Base-by-base conservation (phyloP, 1,140 invertebrate genomes). In the Steinernema feltiae region DNA sequence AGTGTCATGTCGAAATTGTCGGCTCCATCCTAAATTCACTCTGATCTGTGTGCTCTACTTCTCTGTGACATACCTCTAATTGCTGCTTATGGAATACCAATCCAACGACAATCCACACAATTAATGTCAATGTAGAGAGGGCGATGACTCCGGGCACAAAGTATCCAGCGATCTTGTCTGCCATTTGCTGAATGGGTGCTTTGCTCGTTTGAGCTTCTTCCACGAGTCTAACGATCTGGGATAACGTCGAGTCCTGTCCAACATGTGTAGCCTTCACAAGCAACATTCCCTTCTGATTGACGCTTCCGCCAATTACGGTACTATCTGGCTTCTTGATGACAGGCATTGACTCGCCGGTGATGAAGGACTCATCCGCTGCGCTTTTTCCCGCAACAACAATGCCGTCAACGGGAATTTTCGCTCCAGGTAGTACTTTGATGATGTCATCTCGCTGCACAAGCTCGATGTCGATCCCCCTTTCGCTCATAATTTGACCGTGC, bases 321-420 rank as follows among this genome's bases (percentile, higher is more conserved):
- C 91, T 91, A 2, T 91, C 92, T 91, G 83, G 90, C 76, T 91
- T 91, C 87, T 99, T 99, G 0, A 90, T 88, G 0, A 99, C 95
- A 0, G 97, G 96, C 93, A 99, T 95, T 21, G 94, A 95, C 87
- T 99, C 97, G 0, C 97, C 97, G 0, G 97, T 99, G 77, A 99
- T 98, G 0, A 99, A 89, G 41, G 94, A 95, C 87, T 99, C 97
- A 87, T 99, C 97, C 86, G 94, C 97, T 12, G 92, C 92, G 1
- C 94, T 96, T 80, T 91, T 90, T 0, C 97, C 97, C 77, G 90
- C 90, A 30, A 95, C 87, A 0, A 99, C 95, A 86, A 92, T 91
- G 0, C 95, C 97, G 89, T 99, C 97, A 0, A 98, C 95, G 0
- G 97, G 95, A 29, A 99, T 92, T 82, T 91, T 91, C 15, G 93